Conservation (phyloP, 2,888 invertebrate species). For the Drosophila merina region DNA sequence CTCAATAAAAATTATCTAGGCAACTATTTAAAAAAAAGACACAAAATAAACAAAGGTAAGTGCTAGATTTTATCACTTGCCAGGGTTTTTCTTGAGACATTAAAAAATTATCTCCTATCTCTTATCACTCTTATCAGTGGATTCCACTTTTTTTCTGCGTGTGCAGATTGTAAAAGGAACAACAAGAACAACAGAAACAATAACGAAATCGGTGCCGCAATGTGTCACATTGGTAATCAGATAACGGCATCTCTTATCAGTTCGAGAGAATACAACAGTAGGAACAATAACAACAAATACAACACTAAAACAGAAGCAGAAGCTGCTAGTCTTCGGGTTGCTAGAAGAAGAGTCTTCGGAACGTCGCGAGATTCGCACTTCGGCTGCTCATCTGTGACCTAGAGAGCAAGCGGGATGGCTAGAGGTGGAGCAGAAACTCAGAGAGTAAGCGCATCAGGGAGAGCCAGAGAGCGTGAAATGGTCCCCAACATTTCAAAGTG, state of each 20-base stretch:
- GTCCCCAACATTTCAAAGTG: background rate
- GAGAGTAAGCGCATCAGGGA: background rate
- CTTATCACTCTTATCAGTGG: slow-evolving; percentile 27
- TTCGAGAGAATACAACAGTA: background rate
- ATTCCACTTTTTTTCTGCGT: slow-evolving; percentile 24
- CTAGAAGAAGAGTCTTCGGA: slow-evolving; percentile 7
- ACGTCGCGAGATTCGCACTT: slow-evolving; percentile 16
- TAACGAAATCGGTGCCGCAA: slow-evolving; percentile 51
- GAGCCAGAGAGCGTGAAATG: background rate
- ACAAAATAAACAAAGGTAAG: slow-evolving; percentile 15
- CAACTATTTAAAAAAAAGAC: slow-evolving; percentile 24
- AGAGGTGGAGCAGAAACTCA: background rate
- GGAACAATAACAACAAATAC: background rate
- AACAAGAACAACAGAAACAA: slow-evolving; percentile 11
- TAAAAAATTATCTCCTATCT: background rate
- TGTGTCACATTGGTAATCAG: slow-evolving; percentile 56
- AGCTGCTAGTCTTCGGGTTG: slow-evolving; percentile 1
- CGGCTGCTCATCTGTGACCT: slow-evolving; percentile 12
- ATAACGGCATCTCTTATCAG: slow-evolving; percentile 55
- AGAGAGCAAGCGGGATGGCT: background rate
- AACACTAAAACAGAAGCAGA: background rate
- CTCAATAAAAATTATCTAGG: background rate
- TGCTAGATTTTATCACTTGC: slow-evolving; percentile 29
- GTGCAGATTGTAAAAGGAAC: slow-evolving; percentile 56
- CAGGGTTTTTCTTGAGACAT: slow-evolving; percentile 1